Percentiles rank a stretch among this genome's conserved stretches.
phyloP scores from a whole-genome alignment of 2,888 invertebrate species.

The Caenorhabditis sinica region DNA sequence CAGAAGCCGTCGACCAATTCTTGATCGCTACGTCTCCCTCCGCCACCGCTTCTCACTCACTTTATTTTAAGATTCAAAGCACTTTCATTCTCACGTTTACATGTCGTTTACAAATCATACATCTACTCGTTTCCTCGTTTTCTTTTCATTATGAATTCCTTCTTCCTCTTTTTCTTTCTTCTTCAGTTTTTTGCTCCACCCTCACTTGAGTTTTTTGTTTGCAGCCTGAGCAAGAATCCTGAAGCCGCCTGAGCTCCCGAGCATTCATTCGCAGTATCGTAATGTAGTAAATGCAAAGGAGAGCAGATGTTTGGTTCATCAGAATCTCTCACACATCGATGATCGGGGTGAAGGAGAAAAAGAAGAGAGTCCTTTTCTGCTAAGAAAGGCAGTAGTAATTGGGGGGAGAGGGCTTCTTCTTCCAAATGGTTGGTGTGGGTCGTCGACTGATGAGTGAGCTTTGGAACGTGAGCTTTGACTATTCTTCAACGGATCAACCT shows the following conservation, averaged over 20 bases:
- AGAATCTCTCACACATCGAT: slow-evolving; percentile 62
- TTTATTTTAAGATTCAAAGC: slow-evolving; percentile 56
- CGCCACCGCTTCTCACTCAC: slow-evolving; percentile 29
- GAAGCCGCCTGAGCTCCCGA: background rate
- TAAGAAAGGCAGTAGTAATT: slow-evolving; percentile 57
- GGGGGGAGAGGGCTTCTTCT: slow-evolving; percentile 42
- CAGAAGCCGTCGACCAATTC: slow-evolving; percentile 47
- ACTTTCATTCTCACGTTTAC: slow-evolving; percentile 40
- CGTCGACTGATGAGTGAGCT: slow-evolving; percentile 51
- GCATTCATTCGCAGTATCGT: slow-evolving; percentile 26
- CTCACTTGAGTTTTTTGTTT: slow-evolving; percentile 30
- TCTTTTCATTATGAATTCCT: slow-evolving; percentile 37
- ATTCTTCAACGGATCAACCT: slow-evolving; percentile 34
- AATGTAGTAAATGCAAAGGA: slow-evolving; percentile 46
- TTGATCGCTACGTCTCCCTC: slow-evolving; percentile 41
- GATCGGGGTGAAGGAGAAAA: slow-evolving; percentile 34
- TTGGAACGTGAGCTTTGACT: slow-evolving; percentile 60
- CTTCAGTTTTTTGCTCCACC: slow-evolving; percentile 28
- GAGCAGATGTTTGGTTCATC: slow-evolving; percentile 66
- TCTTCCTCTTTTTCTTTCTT: slow-evolving; percentile 20
- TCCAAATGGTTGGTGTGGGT: slow-evolving; percentile 48
- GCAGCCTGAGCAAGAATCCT: background rate
- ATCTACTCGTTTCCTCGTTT: slow-evolving; percentile 31
- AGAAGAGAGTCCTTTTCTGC: slow-evolving; percentile 10
- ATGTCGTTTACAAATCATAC: slow-evolving; percentile 53